A percentile compares a stretch with the other conserved stretches of the same genome.
Conservation (phyloP, 2,113 vertebrate genomes). For the Carassius gibelio region DNA sequence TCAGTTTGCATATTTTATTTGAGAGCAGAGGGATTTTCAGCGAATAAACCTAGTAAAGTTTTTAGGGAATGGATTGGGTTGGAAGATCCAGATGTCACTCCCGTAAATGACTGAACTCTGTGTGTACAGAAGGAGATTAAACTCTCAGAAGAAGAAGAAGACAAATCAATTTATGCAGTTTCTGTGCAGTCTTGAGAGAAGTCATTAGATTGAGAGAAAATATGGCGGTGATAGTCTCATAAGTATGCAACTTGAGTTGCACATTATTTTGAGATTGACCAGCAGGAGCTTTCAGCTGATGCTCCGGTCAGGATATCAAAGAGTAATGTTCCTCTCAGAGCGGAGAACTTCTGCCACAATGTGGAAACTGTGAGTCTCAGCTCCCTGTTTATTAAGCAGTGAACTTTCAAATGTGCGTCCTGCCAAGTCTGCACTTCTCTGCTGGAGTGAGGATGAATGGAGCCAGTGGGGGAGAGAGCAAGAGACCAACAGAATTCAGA, state of each 20-base stretch:
- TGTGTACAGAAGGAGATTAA: not conserved
- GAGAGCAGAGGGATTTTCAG: not conserved
- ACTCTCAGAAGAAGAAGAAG: not conserved
- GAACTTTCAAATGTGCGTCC: slow-evolving; percentile 7
- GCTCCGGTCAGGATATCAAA: slow-evolving; percentile 21
- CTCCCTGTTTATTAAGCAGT: slow-evolving; percentile 1
- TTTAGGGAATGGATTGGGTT: not conserved
- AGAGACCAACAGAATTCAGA: not conserved
- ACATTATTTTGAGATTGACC: slow-evolving; percentile 17
- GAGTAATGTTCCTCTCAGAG: not conserved
- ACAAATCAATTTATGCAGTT: not conserved
- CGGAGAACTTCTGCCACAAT: slow-evolving; percentile 20
- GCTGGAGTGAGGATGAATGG: not conserved
- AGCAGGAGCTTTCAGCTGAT: not conserved
- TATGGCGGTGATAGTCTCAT: not conserved
- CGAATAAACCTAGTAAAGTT: not conserved
- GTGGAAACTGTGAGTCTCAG: slow-evolving; percentile 12
- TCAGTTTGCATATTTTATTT: slow-evolving; percentile 3
- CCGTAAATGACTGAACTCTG: not conserved
- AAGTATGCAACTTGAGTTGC: not conserved
- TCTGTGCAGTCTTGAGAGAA: not conserved
- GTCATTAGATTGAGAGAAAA: not conserved
- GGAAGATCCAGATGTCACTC: not conserved
- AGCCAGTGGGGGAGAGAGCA: not conserved
- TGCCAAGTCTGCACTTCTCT: slow-evolving; percentile 21